Evolutionary conservation across 2,113 vertebrate species (phyloP), one percentile per base, ranked within the genome.

Genomic region (Phylloscopus trochilus): DNA sequence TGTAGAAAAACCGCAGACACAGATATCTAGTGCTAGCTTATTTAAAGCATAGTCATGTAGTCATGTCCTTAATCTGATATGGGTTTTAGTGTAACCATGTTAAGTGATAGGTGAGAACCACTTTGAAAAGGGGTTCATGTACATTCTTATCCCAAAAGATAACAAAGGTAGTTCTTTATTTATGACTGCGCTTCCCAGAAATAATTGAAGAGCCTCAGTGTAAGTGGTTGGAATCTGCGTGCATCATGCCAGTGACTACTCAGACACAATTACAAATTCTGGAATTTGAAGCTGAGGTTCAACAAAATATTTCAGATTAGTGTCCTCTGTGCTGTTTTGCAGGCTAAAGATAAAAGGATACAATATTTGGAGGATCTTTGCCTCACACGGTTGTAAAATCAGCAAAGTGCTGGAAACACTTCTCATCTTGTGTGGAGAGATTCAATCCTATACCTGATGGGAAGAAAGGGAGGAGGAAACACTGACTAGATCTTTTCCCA

Each of bases 211-310:
- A 91, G 47, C 9, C 26, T 84, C 46, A 47, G 27, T 43, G 8
- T 37, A 76, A 74, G 47, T 35, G 35, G 27, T 83, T 74, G 56
- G 47, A 13, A 39, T 67, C 39, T 70, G 68, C 28, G 87, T 0
- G 1, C 8, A 6, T 33, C 41, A 16, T 1, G 2, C 55, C 51
- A 77, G 9, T 0, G 2, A 39, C 30, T 43, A 37, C 67, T 56
- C 19, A 39, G 14, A 26, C n/a, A 35, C 6, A 51, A 21, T 60
- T 69, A 15, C 22, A 56, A 47, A 66, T 64, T 64, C 58, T 83
- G 33, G 28, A 73, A 53, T 90, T 52, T 55, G 44, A n/a, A 39
- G 7, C 24, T 37, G 21, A 67, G 13, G 13, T 4, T 59, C 60
- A 70, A 49, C 5, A 62, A 52, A 72, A 39, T 11, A 78, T 75